These are phyloP conservation scores for Plagodis dolabraria DNA, from an alignment of 2,888 invertebrate species.

Conservation along the genomic window DNA sequence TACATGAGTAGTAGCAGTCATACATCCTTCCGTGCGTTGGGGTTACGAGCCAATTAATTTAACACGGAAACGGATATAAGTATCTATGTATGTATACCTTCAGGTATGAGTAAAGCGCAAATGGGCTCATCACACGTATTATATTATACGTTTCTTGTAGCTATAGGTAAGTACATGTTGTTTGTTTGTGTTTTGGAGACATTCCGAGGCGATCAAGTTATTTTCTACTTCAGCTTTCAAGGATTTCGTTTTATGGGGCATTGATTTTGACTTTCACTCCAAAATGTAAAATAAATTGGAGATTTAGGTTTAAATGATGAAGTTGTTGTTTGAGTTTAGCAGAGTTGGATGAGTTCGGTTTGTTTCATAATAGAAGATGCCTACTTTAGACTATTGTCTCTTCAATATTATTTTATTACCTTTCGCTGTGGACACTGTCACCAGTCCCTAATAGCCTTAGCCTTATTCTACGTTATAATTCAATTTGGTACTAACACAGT, in stretches of 20 bases:
- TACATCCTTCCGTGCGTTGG: conserved; percentile 76
- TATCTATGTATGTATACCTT: conserved; percentile 51
- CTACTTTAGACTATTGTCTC: not conserved
- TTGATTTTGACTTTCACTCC: conserved; percentile 42
- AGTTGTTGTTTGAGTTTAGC: conserved; percentile 27
- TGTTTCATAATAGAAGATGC: conserved; percentile 6
- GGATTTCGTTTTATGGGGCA: conserved; percentile 37
- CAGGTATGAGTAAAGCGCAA: conserved; percentile 66
- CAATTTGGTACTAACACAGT: too few relatives aligned
- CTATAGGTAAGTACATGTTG: conserved; percentile 23
- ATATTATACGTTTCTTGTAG: conserved; percentile 47
- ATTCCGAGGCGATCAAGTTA: conserved; percentile 33
- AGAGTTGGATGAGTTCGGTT: conserved; percentile 14
- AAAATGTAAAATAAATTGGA: conserved; percentile 26
- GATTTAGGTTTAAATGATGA: conserved; percentile 26
- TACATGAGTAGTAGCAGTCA: conserved; percentile 79
- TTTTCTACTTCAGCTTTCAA: conserved; percentile 36
- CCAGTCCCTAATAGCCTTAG: not conserved
- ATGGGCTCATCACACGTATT: conserved; percentile 72
- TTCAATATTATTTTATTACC: not conserved
- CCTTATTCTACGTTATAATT: not conserved
- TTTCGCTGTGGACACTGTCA: not conserved
- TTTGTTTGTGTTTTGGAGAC: conserved; percentile 33
- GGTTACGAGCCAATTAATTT: conserved; percentile 80
- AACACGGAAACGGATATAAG: conserved; percentile 79